A percentile compares a stretch with the other conserved stretches of the same genome.
phyloP scores from a whole-genome alignment of 2,888 invertebrate genomes.

The Lucinisca nassula region DNA sequence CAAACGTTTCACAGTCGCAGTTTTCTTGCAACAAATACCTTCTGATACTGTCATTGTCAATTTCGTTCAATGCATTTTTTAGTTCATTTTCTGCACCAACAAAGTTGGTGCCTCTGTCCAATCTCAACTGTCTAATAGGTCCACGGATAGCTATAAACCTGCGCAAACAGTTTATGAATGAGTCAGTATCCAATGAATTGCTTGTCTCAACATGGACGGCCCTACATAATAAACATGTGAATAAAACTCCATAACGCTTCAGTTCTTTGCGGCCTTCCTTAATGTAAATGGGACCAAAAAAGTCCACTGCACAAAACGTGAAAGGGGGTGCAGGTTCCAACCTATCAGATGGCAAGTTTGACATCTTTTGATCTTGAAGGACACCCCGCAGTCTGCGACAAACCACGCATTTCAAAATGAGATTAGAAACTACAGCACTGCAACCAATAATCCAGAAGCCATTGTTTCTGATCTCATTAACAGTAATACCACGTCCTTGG shows the following conservation, averaged over 20 bases:
- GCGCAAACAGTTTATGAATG: constrained; percentile 53
- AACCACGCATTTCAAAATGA: constrained; percentile 76
- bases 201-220: constrained; percentile 55
- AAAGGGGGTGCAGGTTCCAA: constrained; percentile 34
- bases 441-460: constrained; percentile 83
- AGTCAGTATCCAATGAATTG: constrained; percentile 35
- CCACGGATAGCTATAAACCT: constrained; percentile 42
- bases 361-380: constrained; percentile 80
- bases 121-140: constrained; percentile 47
- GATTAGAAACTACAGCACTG: constrained; percentile 66
- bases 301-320: constrained; percentile 20
- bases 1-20: constrained; percentile 1
- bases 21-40: constrained; percentile 20
- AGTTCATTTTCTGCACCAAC: constrained; percentile 59
- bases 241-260: constrained; percentile 45
- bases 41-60: constrained; percentile 11
- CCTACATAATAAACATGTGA: constrained; percentile 47
- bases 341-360: constrained; percentile 82
- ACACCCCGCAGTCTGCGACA: constrained; percentile 77
- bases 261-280: constrained; percentile 31
- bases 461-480: constrained; percentile 59
- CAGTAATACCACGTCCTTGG: constrained; percentile 69
- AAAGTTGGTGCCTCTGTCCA: constrained; percentile 64
- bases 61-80: neutral
- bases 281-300: constrained; percentile 26